phyloP scores from a whole-genome alignment of 2,888 invertebrate species.

The Lasioglossum morio region DNA sequence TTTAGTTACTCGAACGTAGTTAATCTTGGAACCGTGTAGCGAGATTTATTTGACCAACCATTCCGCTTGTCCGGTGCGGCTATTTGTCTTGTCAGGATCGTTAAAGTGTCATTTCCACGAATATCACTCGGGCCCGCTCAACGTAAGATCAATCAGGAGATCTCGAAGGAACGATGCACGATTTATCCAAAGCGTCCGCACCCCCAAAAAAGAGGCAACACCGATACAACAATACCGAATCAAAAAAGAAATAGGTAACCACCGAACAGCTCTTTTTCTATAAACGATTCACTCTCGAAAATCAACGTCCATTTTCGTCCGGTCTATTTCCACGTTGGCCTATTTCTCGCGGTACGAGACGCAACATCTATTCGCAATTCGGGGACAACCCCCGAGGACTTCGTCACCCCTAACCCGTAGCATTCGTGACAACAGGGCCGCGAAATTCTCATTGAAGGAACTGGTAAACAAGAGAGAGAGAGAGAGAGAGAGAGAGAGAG shows the following conservation, averaged over 20 bases:
- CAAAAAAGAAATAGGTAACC: neutral
- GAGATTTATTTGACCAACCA: conserved; percentile 74
- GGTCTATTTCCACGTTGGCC: conserved; percentile 62
- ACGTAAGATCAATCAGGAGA: conserved; percentile 68
- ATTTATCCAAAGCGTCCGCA: conserved; percentile 58
- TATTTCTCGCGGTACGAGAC: conserved; percentile 46
- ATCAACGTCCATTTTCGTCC: conserved; percentile 47
- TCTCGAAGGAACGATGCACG: conserved; percentile 47
- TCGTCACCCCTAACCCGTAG: neutral
- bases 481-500: too few relatives aligned
- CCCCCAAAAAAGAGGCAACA: neutral
- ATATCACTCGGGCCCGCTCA: conserved; percentile 65
- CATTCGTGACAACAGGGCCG: neutral
- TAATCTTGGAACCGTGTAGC: conserved; percentile 73
- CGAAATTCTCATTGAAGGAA: conserved; percentile 21
- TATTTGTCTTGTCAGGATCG: conserved; percentile 74
- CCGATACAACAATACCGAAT: neutral
- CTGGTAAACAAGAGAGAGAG: neutral
- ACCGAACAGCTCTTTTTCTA: neutral
- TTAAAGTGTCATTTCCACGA: conserved; percentile 77
- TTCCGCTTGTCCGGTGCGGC: conserved; percentile 71
- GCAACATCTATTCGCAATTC: conserved; percentile 34
- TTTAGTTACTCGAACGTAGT: conserved; percentile 72
- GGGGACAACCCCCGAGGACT: neutral
- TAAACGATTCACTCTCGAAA: neutral